Percentiles rank a stretch among this genome's conserved stretches.
phyloP scores from a whole-genome alignment of 2,797 vertebrate genomes.

The Takifugu ocellatus region DNA sequence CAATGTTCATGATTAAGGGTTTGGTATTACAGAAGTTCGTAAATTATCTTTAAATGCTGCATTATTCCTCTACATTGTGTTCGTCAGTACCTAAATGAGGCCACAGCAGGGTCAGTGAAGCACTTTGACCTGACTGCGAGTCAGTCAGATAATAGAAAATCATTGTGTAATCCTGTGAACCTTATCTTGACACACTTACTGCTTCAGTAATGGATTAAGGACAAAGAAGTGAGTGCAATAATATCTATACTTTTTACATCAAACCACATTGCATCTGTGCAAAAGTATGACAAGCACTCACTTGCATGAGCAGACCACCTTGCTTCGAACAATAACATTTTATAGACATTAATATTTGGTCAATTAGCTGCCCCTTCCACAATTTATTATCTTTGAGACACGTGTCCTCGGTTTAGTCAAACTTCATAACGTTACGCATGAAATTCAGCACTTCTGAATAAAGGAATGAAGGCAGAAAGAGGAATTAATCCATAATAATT shows the following conservation, averaged over 20 bases:
- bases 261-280: neutral
- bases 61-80: neutral
- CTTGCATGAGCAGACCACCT: too few relatives aligned
- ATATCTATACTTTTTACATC: neutral
- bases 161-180: constrained; percentile 42
- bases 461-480: neutral
- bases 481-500: neutral
- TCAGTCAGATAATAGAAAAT: constrained; percentile 16
- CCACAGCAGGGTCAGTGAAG: neutral
- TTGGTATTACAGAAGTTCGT: neutral
- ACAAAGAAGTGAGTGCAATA: neutral
- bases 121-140: constrained; percentile 14
- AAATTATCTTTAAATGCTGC: too few relatives aligned
- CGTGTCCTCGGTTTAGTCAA: too few relatives aligned
- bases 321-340: too few relatives aligned
- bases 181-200: constrained; percentile 40
- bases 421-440: too few relatives aligned
- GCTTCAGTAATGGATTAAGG: constrained; percentile 17
- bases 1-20: too few relatives aligned
- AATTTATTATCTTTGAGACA: too few relatives aligned
- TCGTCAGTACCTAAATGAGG: neutral
- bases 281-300: too few relatives aligned
- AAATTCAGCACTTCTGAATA: neutral
- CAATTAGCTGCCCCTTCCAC: too few relatives aligned
- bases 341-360: too few relatives aligned